Evolutionary conservation across 2,113 vertebrate genomes (phyloP), one percentile per base, ranked within the genome.

Genomic region (Genyomyrus donnyi): DNA sequence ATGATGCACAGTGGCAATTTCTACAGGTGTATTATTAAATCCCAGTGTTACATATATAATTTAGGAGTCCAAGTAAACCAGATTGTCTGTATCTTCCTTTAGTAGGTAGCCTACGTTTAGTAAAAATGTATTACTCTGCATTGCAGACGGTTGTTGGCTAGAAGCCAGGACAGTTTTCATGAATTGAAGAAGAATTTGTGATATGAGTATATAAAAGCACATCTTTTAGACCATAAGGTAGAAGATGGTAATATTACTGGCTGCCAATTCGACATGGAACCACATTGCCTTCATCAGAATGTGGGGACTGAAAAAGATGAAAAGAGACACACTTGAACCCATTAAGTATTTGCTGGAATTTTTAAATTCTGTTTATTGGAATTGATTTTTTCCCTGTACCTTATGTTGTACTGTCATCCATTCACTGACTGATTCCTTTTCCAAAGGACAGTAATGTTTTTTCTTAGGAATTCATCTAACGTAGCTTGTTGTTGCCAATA

Each of bases 1-100:
- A 87, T 56, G 56, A 48, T 88, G 46, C 27, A 85, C 10, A n/a
- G 87, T 88, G 27, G 45, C 58, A 88, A 56, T 86, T 90, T 45
- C 10, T 91, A 87, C 56, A 91, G 89, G 24, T 53, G 90, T 89
- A 92, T 90, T 92, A 90, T 89, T 88, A 91, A 91, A 90, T 21
- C 56, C 6, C 80, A 62, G 89, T 93, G 88, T 91, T 91, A 90
- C 35, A 77, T 88, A 3, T 91, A 19, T 87, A n/a, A 87, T 62
- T 50, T 85, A n/a, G 45, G 74, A n/a, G 50, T 50, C 15, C 39
- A 66, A 8, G 89, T 88, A 89, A 80, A 19, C 52, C 49, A 45
- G 48, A 24, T 11, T 21, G 46, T 50, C 11, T 45, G 27, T 46
- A 7, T 85, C 1, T 50, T 87, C 21, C 27, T 21, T 89, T 88